Evolutionary conservation across 2,888 invertebrate species (phyloP).

Genomic region (Yponomeuta cagnagella): DNA sequence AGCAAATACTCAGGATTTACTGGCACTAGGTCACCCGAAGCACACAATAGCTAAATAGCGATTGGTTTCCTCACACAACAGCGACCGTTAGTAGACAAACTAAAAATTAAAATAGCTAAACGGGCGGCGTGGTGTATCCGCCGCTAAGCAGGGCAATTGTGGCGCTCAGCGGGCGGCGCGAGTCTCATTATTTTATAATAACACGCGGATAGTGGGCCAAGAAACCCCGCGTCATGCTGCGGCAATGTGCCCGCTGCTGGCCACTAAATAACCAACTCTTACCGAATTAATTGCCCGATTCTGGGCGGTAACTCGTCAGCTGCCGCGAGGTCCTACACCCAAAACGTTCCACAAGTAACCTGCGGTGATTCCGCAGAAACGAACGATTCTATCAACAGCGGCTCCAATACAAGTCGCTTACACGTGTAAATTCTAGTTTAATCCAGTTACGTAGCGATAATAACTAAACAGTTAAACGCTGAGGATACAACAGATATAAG

Average conservation of each 20-base stretch:
- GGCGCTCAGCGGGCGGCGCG: conserved; percentile 68
- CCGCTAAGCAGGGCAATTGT: conserved; percentile 74
- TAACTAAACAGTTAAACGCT: conserved; percentile 4
- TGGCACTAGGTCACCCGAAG: neutral
- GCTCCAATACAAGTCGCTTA: neutral
- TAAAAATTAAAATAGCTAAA: conserved; percentile 75
- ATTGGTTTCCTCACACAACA: conserved; percentile 22
- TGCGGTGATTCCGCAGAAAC: neutral
- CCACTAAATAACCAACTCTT: conserved; percentile 53
- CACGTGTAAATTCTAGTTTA: neutral
- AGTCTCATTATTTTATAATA: conserved; percentile 75
- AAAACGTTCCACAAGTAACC: neutral
- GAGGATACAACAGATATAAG: conserved; percentile 1
- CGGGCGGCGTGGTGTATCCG: conserved; percentile 43
- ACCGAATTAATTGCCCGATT: conserved; percentile 68
- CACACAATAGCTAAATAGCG: conserved; percentile 25
- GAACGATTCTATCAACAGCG: neutral
- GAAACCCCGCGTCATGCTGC: conserved; percentile 64
- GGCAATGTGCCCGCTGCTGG: conserved; percentile 31
- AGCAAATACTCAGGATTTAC: neutral
- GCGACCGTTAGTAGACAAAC: conserved; percentile 69
- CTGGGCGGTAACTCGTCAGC: conserved; percentile 65
- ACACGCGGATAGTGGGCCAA: conserved; percentile 56
- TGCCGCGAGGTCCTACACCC: neutral
- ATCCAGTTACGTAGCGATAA: neutral